Base-by-base conservation (phyloP, 1,140 invertebrate genomes). In the Limonius californicus region DNA sequence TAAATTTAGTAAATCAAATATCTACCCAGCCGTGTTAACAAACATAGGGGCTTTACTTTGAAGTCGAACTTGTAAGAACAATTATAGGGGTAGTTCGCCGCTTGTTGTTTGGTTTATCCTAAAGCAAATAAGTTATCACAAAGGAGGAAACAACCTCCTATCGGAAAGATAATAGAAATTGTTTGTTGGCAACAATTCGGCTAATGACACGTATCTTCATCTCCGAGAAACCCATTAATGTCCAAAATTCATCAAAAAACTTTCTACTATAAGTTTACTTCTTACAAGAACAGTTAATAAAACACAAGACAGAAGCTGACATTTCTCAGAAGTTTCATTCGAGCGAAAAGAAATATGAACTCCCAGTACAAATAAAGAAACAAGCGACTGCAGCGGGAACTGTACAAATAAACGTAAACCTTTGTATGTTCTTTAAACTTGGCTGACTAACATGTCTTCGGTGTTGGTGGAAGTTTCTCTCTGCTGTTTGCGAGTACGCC, bases 301-400 rank as follows among this genome's bases (percentile, higher is more conserved):
- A 57, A 57, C 55, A 45, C 2, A 27, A 19, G 16, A 43, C 35
- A 27, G 0, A 58, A 58, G 42, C 35, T 58, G 59, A 50, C 45
- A 18, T 61, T 64, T 54, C 42, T 45, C 42, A 45, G 58, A 64
- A 64, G 59, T 60, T 64, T 30, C 47, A 53, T 21, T 57, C 15
- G 21, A 42, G 54, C 63, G 63, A 54, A 65, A 45, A 61, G 63
- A 65, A 65, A 61, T 65, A 65, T 65, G 65, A 47, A 79, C 73
- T 21, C 77, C 69, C 20, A 67, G 73, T 61, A 76, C 79, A 61
- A 70, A 76, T 39, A 69, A 63, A 66, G 45, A 50, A 50, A 50
- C 45, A 80, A 80, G 56, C 79, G 76, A 67, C 80, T 80, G 57
- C 67, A 76, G 70, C 66, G 78, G 35, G 20, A 27, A 64, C 54